Evolutionary conservation across 2,888 invertebrate species (phyloP).

Genomic region (Sarcophaga variegata): DNA sequence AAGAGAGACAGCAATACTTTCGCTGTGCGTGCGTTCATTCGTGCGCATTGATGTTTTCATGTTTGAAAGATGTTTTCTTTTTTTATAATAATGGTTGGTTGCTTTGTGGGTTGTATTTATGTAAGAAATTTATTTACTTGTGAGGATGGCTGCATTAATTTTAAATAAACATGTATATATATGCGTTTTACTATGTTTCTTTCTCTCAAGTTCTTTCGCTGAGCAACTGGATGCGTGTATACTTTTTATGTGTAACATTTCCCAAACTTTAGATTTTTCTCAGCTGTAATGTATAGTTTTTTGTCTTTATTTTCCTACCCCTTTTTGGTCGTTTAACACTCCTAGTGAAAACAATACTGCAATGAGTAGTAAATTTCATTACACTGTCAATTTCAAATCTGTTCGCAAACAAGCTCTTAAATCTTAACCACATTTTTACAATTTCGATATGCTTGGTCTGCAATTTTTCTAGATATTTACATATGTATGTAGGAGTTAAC

Average conservation of each 20-base stretch:
- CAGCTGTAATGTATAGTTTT: neutral
- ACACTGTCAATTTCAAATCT: no score
- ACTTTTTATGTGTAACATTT: conserved; percentile 11
- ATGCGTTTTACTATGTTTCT: conserved; percentile 5
- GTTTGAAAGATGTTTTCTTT: neutral
- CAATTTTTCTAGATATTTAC: neutral
- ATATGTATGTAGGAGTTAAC: neutral
- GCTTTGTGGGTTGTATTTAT: conserved; percentile 45
- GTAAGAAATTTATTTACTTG: conserved; percentile 24
- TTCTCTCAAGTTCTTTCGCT: conserved; percentile 4
- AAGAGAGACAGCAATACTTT: conserved; percentile 22
- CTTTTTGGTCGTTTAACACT: neutral
- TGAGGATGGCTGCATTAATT: conserved; percentile 5
- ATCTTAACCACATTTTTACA: no score
- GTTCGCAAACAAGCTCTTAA: no score
- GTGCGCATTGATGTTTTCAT: conserved; percentile 22
- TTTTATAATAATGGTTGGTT: conserved; percentile 32
- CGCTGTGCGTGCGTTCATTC: conserved; percentile 32
- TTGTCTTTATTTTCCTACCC: neutral
- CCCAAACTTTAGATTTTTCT: conserved; percentile 3
- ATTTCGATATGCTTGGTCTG: no score
- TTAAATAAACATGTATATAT: neutral
- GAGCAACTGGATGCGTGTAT: neutral
- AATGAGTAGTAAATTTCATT: no score
- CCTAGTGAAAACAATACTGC: neutral